These are phyloP conservation scores for Tenrec ecaudatus DNA, from an alignment of 2,113 vertebrate species.

Conservation along the genomic window DNA sequence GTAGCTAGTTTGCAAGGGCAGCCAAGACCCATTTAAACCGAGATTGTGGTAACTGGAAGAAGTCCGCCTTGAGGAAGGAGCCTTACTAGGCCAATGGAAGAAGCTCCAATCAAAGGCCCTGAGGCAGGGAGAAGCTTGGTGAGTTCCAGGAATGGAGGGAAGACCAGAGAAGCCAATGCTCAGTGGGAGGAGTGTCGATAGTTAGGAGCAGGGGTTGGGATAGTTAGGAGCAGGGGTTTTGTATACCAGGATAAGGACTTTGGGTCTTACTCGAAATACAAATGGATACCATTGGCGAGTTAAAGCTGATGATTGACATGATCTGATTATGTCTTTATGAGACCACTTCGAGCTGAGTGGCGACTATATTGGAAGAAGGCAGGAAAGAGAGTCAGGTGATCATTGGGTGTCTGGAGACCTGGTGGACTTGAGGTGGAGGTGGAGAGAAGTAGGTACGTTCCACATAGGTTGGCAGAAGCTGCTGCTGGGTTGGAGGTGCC, in stretches of 20 bases:
- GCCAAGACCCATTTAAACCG: neutral
- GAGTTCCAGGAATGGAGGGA: neutral
- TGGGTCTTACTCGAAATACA: neutral
- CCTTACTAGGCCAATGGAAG: neutral
- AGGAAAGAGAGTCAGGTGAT: neutral
- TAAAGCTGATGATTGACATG: neutral
- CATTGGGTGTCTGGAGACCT: rapidly evolving
- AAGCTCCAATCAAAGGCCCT: constrained; percentile 38
- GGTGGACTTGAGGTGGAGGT: rapidly evolving
- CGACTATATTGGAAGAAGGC: neutral
- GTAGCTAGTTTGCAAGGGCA: neutral
- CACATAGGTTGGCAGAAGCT: neutral
- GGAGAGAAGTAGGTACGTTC: neutral
- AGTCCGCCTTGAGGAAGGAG: neutral
- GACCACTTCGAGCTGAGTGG: neutral
- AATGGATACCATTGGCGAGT: neutral
- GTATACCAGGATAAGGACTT: neutral
- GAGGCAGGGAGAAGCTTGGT: neutral
- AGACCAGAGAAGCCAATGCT: neutral
- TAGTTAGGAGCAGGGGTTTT: neutral
- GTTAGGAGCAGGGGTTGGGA: too few species aligned
- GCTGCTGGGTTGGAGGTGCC: neutral
- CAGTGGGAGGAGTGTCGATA: neutral
- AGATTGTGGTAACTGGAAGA: neutral
- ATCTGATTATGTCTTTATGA: neutral